Percentiles rank a stretch among this genome's conserved stretches.
Evolutionary conservation across 2,113 vertebrate genomes (phyloP).

Genomic region (Pluvialis apricaria): DNA sequence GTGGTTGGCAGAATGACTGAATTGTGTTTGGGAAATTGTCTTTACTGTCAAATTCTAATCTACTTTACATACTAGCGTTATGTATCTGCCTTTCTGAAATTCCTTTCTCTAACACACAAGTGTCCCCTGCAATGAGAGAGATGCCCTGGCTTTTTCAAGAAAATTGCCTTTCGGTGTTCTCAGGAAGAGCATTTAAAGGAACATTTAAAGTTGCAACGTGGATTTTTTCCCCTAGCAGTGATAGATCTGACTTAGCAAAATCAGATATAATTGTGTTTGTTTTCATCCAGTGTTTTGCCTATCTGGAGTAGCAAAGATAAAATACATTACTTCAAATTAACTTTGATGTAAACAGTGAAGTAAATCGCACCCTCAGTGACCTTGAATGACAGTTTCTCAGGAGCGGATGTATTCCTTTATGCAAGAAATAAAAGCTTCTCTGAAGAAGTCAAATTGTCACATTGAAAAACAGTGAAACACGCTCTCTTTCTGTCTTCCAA

Average conservation of each 20-base stretch:
- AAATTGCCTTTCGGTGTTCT: not conserved
- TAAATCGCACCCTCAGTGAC: not conserved
- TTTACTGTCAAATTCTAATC: not conserved
- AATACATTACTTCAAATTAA: not conserved
- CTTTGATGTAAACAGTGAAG: not conserved
- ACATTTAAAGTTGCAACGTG: not conserved
- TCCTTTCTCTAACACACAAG: not conserved
- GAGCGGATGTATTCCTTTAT: not conserved
- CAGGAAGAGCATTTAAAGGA: not conserved
- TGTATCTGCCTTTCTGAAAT: not conserved
- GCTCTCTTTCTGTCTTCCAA: not conserved
- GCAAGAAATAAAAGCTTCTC: not conserved
- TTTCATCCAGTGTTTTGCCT: not conserved
- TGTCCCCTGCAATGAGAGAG: not conserved
- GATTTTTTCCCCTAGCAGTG: not conserved
- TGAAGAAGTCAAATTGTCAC: not conserved
- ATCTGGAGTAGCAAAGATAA: not conserved
- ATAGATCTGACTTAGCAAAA: not conserved
- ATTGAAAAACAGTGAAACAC: not conserved
- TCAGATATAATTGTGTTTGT: not conserved
- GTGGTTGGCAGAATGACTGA: not conserved
- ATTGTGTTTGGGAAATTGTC: not conserved
- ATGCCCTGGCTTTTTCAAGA: not conserved
- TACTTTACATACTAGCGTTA: not conserved
- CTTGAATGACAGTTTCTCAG: not conserved